phyloP scores from a whole-genome alignment of 1,140 invertebrate species.

The Neotoxoptera formosana region DNA sequence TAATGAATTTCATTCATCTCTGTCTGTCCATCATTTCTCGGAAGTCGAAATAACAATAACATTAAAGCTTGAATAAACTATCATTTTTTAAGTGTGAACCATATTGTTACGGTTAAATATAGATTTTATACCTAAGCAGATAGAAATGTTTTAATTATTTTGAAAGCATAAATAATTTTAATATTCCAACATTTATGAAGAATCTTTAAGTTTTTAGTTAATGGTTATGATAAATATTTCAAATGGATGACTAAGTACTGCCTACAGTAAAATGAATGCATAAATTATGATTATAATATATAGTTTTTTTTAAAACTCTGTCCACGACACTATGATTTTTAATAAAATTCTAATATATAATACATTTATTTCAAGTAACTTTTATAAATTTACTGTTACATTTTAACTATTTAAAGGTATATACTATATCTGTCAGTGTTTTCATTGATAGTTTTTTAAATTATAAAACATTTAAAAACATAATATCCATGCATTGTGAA shows the following conservation, averaged over 20 bases:
- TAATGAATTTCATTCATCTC: neutral
- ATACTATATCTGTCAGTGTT: too few relatives aligned
- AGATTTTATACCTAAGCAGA: neutral
- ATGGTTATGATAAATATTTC: neutral
- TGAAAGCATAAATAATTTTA: neutral
- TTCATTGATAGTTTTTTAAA: too few relatives aligned
- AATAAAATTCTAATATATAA: neutral
- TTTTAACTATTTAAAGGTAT: too few relatives aligned
- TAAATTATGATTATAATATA: neutral
- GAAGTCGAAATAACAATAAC: neutral
- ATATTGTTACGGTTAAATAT: constrained; percentile 23
- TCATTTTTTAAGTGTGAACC: neutral
- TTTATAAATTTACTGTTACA: too few relatives aligned
- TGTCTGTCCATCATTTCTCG: neutral
- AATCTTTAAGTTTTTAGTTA: neutral
- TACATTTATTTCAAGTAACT: neutral
- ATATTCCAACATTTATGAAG: neutral
- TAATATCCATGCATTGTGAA: too few relatives aligned
- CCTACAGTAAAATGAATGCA: neutral
- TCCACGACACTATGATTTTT: neutral
- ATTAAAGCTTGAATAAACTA: neutral
- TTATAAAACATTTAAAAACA: too few relatives aligned
- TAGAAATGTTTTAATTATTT: constrained; percentile 30
- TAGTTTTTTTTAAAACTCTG: neutral
- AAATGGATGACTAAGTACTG: neutral